A percentile compares a stretch with the other conserved stretches of the same genome.
Conservation (phyloP, 92 coral and sea anemone species). For the Parazoanthus atlanticus region DNA sequence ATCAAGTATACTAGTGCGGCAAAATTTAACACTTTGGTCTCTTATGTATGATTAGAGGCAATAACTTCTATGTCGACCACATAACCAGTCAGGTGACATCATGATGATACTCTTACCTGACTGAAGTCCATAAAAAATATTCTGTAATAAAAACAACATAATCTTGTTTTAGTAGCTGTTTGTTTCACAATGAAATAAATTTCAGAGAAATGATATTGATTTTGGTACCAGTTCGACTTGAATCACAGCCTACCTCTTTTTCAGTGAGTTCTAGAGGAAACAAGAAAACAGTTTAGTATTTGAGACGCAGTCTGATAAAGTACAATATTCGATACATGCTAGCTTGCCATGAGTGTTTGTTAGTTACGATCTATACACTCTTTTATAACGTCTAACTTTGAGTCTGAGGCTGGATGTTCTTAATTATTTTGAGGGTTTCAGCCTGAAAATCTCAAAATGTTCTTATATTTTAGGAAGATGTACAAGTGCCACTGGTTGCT, state of each 20-base stretch:
- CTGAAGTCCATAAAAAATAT: conserved; percentile 77
- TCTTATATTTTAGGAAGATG: too few species aligned
- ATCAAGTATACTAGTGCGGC: too few species aligned
- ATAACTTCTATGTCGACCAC: neutral
- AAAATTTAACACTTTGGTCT: too few species aligned
- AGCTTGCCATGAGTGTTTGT: neutral
- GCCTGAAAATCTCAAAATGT: too few species aligned
- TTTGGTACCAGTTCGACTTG: neutral
- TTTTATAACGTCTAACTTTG: too few species aligned
- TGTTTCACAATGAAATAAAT: neutral
- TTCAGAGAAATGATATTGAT: neutral
- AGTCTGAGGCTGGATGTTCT: too few species aligned
- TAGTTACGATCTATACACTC: too few species aligned
- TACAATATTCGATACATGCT: neutral
- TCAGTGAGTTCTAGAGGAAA: conserved; percentile 73
- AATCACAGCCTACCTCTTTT: conserved; percentile 72
- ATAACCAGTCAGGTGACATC: neutral
- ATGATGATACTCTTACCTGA: conserved; percentile 56
- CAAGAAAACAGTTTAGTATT: neutral
- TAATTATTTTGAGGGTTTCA: too few species aligned
- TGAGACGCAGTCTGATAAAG: neutral
- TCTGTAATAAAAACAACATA: conserved; percentile 44
- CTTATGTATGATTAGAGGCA: too few species aligned
- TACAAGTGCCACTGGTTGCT: too few species aligned
- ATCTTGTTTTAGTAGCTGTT: neutral